Evolutionary conservation across 2,113 vertebrate species (phyloP).

Genomic region (Emydocephalus ijimae): DNA sequence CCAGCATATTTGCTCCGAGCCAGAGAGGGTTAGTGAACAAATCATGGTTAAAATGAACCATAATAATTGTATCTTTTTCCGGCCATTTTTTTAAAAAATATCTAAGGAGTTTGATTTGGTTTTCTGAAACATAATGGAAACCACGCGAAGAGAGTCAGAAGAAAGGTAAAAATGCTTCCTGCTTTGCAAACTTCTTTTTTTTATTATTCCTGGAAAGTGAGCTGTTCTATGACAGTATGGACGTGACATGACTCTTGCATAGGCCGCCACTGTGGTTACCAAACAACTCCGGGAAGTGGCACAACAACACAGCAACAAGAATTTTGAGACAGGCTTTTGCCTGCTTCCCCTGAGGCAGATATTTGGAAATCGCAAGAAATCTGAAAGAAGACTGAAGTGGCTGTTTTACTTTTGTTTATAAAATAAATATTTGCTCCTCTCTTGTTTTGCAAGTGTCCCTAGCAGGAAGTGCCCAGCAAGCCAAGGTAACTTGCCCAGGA

Average conservation of each 20-base stretch:
- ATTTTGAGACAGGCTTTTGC: background rate
- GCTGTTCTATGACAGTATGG: background rate
- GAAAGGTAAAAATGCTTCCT: background rate
- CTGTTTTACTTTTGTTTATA: slow-evolving; percentile 23
- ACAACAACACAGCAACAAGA: background rate
- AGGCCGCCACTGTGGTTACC: background rate
- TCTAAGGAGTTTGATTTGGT: background rate
- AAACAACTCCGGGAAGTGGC: slow-evolving; percentile 2
- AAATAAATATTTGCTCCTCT: slow-evolving; percentile 17
- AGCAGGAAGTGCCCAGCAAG: background rate
- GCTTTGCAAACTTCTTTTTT: background rate
- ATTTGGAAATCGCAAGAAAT: slow-evolving; percentile 27
- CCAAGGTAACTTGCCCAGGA: background rate
- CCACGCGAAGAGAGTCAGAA: background rate
- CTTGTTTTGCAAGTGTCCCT: slow-evolving; percentile 4
- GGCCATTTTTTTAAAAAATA: background rate
- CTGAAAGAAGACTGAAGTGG: background rate
- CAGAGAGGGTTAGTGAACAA: background rate
- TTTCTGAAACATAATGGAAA: background rate
- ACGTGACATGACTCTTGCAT: background rate
- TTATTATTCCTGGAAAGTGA: background rate
- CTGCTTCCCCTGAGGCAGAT: slow-evolving; percentile 16
- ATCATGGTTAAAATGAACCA: background rate
- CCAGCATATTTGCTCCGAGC: background rate
- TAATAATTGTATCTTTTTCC: background rate